Percentiles rank a stretch among this genome's conserved stretches.
phyloP scores from a whole-genome alignment of 1,140 invertebrate species.

The Dysdera silvatica region DNA sequence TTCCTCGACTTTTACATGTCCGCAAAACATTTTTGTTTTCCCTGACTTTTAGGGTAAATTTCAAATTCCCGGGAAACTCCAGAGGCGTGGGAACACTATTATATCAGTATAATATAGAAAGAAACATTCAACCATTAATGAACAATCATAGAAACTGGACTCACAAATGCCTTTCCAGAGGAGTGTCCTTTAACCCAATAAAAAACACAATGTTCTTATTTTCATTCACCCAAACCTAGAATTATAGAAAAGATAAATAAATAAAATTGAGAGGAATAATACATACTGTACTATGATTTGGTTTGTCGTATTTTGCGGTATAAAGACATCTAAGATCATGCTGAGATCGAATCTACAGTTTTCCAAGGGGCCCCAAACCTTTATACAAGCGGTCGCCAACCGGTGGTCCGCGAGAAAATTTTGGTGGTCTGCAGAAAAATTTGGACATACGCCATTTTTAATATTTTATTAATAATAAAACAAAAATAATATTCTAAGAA shows the following conservation, averaged over 20 bases:
- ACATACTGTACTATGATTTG: not conserved
- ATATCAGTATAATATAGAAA: not conserved
- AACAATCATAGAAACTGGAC: slow-evolving; percentile 13
- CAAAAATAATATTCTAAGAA: too few relatives aligned
- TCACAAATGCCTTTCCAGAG: slow-evolving; percentile 49
- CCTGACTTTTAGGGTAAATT: too few relatives aligned
- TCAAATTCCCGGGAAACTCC: not conserved
- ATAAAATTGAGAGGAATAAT: not conserved
- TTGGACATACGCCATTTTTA: too few relatives aligned
- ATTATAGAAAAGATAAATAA: not conserved
- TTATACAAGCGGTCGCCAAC: too few relatives aligned
- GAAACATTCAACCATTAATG: not conserved
- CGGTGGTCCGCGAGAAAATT: too few relatives aligned
- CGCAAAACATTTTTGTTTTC: too few relatives aligned
- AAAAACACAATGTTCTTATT: slow-evolving; percentile 46
- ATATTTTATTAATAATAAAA: too few relatives aligned
- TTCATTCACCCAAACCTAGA: slow-evolving; percentile 47
- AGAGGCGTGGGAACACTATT: not conserved
- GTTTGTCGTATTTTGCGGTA: not conserved
- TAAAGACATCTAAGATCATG: not conserved
- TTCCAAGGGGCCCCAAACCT: too few relatives aligned
- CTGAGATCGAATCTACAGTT: too few relatives aligned
- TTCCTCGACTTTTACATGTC: too few relatives aligned
- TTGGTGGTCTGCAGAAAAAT: too few relatives aligned
- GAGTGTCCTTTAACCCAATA: slow-evolving; percentile 45